Evolutionary conservation across 2,113 vertebrate species (phyloP), one percentile per base, ranked within the genome.

Genomic region (Prunella himalayana): DNA sequence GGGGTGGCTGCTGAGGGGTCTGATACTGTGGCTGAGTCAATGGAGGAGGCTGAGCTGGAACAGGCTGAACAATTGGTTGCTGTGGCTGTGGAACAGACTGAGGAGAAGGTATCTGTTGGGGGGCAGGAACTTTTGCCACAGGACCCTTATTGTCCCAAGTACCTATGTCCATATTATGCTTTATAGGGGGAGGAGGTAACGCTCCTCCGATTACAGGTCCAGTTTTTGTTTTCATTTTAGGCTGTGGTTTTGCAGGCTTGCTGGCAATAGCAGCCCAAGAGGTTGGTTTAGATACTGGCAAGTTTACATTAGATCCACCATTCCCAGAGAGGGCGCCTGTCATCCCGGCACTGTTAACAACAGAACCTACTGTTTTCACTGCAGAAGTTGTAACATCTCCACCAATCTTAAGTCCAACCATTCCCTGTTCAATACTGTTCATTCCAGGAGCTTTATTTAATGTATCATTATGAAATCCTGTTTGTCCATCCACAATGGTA

Each of bases 151-250:
- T 99, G 72, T 99, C 99, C 99, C 99, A 99, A 79, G 99, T 99
- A 94, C 99, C 99, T 75, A 99, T 99, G 98, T 99, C 99, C 99
- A 99, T 99, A 91, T 99, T 99, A 97, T 99, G 99, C 97, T 99
- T 99, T 95, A 99, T 99, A 45, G 99, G 99, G 1, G 99, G 99
- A 5, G 99, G 99, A 30, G 99, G 99, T 63, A 99, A 97, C 0
- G 98, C 98, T 17, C 98, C 98, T 42, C 98, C 98, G 0, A 98
- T 96, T 77, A 98, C 95, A 91, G 99, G 98, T 70, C 99, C 99
- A 2, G 98, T 96, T 97, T 99, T 99, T 80, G 98, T 96, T 98
- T 99, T 99, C 89, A 98, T 95, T 97, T 99, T 99, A 61, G 99
- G 98, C 95, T 99, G 99, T 69, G 98, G 98, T 85, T 99, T 99